Evolutionary conservation across 2,888 invertebrate genomes (phyloP).

Genomic region (Lissocephala sabroskyi): DNA sequence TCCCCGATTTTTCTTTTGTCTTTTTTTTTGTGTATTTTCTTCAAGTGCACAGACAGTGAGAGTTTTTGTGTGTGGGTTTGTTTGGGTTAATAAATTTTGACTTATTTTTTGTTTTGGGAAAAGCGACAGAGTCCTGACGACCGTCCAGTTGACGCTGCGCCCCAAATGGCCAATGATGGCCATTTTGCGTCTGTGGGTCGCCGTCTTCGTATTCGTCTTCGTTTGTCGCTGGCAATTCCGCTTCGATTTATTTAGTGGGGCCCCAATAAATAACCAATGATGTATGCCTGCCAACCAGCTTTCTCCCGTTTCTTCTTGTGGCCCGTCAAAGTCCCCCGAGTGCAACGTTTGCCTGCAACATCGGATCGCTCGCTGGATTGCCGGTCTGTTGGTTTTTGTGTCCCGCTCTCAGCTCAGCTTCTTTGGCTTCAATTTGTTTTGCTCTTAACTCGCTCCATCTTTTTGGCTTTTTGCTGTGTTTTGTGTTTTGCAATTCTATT

Average conservation of each 20-base stretch:
- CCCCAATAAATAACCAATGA: conserved; percentile 63
- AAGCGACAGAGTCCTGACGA: no score
- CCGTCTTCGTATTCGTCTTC: no score
- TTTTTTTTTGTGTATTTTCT: background rate
- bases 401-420: background rate
- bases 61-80: conserved; percentile 10
- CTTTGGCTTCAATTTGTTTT: background rate
- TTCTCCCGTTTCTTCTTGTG: background rate
- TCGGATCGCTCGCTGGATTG: no score
- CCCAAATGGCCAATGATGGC: conserved; percentile 53
- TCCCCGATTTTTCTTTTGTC: no score
- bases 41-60: no score
- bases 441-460: no score
- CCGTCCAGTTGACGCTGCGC: background rate
- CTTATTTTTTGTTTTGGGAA: conserved; percentile 1
- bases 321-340: conserved; percentile 4
- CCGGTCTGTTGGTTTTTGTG: conserved; percentile 2
- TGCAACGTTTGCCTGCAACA: conserved; percentile 2
- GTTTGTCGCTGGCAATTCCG: conserved; percentile 62
- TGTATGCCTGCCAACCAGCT: conserved; percentile 27
- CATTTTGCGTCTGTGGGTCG: no score
- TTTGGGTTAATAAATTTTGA: conserved; percentile 20
- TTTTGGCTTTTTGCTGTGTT: no score
- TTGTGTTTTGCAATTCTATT: conserved; percentile 31
- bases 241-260: conserved; percentile 62